These are phyloP conservation scores for Sardina pilchardus DNA, from an alignment of 2,113 vertebrate genomes.

Conservation along the genomic window DNA sequence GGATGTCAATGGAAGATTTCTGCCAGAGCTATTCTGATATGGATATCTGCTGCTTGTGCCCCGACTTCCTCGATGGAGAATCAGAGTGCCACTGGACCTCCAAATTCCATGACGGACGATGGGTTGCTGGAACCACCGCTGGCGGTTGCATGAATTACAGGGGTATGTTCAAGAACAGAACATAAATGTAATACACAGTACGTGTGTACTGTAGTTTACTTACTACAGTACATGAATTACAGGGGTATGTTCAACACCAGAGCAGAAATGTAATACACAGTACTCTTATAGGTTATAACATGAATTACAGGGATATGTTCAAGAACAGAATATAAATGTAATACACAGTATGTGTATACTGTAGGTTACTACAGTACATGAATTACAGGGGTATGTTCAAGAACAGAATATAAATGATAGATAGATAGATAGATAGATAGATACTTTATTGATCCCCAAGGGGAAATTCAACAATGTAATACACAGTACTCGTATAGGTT, in stretches of 20 bases:
- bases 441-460: too few species aligned
- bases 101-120: slow-evolving; percentile 55
- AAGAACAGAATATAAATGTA: background rate
- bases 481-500: too few species aligned
- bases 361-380: too few species aligned
- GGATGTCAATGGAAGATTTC: slow-evolving; percentile 68
- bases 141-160: slow-evolving; percentile 57
- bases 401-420: background rate
- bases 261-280: too few species aligned
- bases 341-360: too few species aligned
- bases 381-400: slow-evolving; percentile 48
- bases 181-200: background rate
- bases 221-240: slow-evolving; percentile 36
- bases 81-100: slow-evolving; percentile 51
- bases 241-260: slow-evolving; percentile 44
- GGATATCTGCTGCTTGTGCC: slow-evolving; percentile 64
- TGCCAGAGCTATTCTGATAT: slow-evolving; percentile 51
- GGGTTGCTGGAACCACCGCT: slow-evolving; percentile 70
- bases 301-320: slow-evolving; percentile 48
- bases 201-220: too few species aligned
- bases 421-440: too few species aligned
- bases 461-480: too few species aligned
- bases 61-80: slow-evolving; percentile 62
- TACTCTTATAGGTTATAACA: background rate
- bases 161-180: slow-evolving; percentile 45